These are phyloP conservation scores for Catharus fuscescens DNA, from an alignment of 2,113 vertebrate genomes.

Conservation along the genomic window DNA sequence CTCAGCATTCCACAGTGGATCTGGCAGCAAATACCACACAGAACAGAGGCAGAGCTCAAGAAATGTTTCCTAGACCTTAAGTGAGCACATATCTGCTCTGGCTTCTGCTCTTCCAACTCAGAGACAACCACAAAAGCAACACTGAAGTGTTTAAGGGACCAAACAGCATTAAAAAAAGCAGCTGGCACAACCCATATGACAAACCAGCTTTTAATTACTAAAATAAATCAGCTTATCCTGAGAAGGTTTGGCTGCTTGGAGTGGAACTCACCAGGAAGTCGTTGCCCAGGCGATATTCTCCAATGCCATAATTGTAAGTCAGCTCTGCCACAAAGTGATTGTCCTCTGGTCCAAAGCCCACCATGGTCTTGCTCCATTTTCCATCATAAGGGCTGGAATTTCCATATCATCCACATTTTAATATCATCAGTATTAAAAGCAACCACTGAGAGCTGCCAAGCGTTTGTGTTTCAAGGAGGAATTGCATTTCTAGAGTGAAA, in stretches of 20 bases:
- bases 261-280: constrained; percentile 87
- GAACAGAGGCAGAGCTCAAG: background rate
- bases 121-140: background rate
- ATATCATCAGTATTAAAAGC: background rate
- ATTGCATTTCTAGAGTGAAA: background rate
- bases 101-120: background rate
- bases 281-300: constrained; percentile 89
- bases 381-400: constrained; percentile 92
- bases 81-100: background rate
- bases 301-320: constrained; percentile 96
- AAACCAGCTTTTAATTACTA: background rate
- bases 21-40: background rate
- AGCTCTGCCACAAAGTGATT: constrained; percentile 93
- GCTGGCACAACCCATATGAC: background rate
- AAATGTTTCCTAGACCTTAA: background rate
- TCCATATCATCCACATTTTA: background rate
- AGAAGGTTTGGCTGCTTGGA: background rate
- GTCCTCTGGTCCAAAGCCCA: constrained; percentile 93
- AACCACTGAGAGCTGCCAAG: background rate
- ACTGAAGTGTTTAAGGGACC: background rate
- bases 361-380: constrained; percentile 99
- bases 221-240: background rate
- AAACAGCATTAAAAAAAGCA: background rate
- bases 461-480: background rate
- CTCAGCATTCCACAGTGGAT: accelerated